Percentiles rank a stretch among this genome's conserved stretches.
phyloP scores from a whole-genome alignment of 2,113 vertebrate species.

The Raja brachyura region DNA sequence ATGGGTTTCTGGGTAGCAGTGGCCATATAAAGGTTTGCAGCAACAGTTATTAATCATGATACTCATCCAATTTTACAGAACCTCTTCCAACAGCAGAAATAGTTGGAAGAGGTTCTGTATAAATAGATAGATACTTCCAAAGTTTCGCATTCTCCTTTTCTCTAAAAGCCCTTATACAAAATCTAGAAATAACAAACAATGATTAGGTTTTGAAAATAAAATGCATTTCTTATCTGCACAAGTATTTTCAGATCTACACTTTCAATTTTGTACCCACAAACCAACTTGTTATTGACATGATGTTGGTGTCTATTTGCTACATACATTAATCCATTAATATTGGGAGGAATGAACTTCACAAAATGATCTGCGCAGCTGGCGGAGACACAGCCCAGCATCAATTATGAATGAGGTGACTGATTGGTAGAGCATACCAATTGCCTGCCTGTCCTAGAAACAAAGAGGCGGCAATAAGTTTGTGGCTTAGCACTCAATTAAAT shows the following conservation, averaged over 20 bases:
- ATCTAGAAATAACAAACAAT: neutral
- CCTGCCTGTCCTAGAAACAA: neutral
- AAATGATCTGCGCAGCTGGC: neutral
- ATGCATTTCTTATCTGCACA: no score
- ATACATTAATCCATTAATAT: neutral
- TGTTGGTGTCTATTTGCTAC: neutral
- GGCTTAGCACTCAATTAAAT: neutral
- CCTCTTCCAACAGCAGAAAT: no score
- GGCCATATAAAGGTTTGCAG: no score
- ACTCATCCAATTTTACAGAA: no score
- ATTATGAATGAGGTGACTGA: neutral
- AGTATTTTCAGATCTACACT: neutral
- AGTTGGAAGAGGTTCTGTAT: no score
- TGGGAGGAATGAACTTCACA: neutral
- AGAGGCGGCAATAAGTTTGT: neutral
- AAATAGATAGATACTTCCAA: neutral
- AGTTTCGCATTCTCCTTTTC: neutral
- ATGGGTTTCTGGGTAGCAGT: no score
- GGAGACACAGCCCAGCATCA: neutral
- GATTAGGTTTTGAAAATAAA: neutral
- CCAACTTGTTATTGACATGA: neutral
- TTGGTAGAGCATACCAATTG: neutral
- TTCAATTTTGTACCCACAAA: neutral
- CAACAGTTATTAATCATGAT: no score
- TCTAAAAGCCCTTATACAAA: neutral